Percentiles rank a stretch among this genome's conserved stretches.
These are phyloP conservation scores for Carlito syrichta DNA, from an alignment of 2,113 vertebrate species.

Conservation along the genomic window DNA sequence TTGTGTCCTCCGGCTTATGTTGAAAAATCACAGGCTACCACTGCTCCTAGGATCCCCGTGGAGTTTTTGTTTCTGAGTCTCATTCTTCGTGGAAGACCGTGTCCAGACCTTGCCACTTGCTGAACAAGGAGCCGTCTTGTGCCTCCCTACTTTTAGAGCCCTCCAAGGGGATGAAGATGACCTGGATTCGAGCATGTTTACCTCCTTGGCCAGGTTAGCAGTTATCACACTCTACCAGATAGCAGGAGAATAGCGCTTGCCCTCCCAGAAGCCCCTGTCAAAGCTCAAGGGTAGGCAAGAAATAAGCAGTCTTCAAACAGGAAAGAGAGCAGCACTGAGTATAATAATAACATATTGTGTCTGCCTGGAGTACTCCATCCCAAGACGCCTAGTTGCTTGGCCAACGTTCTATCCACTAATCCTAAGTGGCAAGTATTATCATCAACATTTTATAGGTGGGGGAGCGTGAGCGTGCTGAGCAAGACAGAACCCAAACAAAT, in stretches of 20 bases:
- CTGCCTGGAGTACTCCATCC: not conserved
- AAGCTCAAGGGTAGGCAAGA: not conserved
- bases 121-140: not conserved
- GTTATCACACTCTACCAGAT: not conserved
- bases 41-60: not conserved
- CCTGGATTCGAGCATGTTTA: not conserved
- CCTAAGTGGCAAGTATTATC: conserved; percentile 49
- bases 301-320: not conserved
- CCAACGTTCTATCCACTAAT: conserved; percentile 31
- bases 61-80: not conserved
- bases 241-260: not conserved
- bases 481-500: not conserved
- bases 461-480: not conserved
- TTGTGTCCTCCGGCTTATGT: not conserved
- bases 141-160: not conserved
- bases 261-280: not conserved
- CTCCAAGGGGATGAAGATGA: not conserved
- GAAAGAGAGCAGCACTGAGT: not conserved
- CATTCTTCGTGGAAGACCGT: not conserved
- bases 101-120: not conserved
- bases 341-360: not conserved
- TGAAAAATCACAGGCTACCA: not conserved
- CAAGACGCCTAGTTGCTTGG: not conserved
- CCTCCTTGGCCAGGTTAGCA: not conserved
- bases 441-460: conserved; percentile 2